These are phyloP conservation scores for Taxidea taxus DNA, from an alignment of 2,113 vertebrate genomes.

Conservation along the genomic window DNA sequence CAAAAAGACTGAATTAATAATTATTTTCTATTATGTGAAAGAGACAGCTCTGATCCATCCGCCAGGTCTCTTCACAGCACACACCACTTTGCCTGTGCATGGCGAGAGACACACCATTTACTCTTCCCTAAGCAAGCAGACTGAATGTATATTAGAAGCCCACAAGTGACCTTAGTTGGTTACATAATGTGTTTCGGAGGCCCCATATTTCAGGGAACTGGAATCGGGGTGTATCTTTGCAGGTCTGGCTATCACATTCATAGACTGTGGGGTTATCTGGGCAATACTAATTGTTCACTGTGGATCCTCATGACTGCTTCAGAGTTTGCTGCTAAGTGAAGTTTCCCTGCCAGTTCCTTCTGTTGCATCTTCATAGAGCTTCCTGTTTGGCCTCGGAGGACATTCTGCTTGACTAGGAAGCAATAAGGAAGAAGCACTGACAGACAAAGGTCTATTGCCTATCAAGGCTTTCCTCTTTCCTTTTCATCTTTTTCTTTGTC, in stretches of 20 bases:
- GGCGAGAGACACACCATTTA: background rate
- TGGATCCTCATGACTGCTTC: background rate
- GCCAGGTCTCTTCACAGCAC: background rate
- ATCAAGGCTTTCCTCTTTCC: background rate
- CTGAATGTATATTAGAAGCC: background rate
- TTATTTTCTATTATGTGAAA: background rate
- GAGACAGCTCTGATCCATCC: background rate
- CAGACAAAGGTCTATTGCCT: background rate
- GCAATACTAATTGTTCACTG: background rate
- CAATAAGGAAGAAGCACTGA: background rate
- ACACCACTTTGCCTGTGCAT: too few relatives aligned
- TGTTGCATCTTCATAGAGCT: background rate
- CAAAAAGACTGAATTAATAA: background rate
- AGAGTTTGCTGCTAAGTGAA: background rate
- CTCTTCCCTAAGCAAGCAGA: background rate
- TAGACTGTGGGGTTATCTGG: background rate
- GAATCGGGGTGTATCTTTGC: background rate
- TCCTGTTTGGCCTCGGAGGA: background rate
- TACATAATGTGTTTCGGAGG: background rate
- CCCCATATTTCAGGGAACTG: background rate
- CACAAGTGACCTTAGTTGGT: background rate
- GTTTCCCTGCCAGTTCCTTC: background rate
- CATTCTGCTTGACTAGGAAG: background rate
- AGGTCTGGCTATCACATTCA: background rate
- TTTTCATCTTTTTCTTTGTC: background rate